Evolutionary conservation across 1,140 invertebrate genomes (phyloP), one percentile per base, ranked within the genome.

Genomic region (Ooceraea biroi): DNA sequence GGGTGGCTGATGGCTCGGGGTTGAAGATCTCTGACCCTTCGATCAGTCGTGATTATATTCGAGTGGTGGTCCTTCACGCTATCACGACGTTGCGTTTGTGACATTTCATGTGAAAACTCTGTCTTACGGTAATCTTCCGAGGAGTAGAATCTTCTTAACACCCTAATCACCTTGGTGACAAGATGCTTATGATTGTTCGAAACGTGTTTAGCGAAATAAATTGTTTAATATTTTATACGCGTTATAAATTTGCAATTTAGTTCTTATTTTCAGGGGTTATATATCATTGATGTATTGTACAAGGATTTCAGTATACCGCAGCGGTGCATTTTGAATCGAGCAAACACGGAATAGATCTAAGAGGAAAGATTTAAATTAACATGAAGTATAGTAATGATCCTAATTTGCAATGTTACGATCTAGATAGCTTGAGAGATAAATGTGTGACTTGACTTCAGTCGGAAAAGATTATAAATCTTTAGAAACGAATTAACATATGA

Each of bases 331-430:
- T 48, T 22, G 11, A 52, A 69, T 58, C 65, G 41, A 44, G 30
- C 3, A 69, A 57, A 30, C 19, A 10, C 30, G 17, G 22, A 69
- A 78, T 77, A 52, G 22, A n/a, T 76, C 58, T 68, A 57, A 68
- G 50, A 17, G 17, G 22, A 3, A 12, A 57, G 2, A 46, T 36
- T 7, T 36, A 36, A 71, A 80, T 80, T 80, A 80, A 46, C 76
- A 80, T 80, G 44, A 50, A 44, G n/a, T 76, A 69, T 65, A 80
- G 17, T 80, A 71, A 57, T 71, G 76, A 80, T 11, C 46, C n/a
- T 1, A 57, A 5, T 11, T 7, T 41, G 57, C 46, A 60, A 66
- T 80, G n/a, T 36, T 17, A 69, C 2, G 11, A 52, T 57, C 46
- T 22, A 46, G 48, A 30, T 71, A 80, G n/a, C 52, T 71, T 19